Evolutionary conservation across 30 jellyfish, hydroid and myxozoan species (phyloP), one percentile per base, ranked within the genome.

Genomic region (Morbakka virulenta): DNA sequence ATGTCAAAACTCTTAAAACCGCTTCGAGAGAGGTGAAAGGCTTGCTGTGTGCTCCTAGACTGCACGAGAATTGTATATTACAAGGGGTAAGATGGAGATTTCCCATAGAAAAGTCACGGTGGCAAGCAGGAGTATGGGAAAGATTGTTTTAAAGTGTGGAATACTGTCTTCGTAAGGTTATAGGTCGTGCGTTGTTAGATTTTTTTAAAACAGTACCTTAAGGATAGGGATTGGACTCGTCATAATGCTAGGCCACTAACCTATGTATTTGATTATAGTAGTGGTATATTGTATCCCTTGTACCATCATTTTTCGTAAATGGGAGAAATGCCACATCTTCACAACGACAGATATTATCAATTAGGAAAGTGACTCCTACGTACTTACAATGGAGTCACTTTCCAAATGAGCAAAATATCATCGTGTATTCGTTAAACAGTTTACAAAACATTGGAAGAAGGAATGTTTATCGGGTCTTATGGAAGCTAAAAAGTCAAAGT

Each of bases 401-500:
- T 70, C 86, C 22, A 63, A 70, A 57, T 32, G 85, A 70, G 80
- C 85, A 52, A 52, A 62, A 61, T 28, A n/a, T 36, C 41, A 62
- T 52, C 23, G 80, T 22, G 51, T 66, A 28, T 83, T 79, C 61
- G 48, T 81, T 57, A 74, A 80, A 13, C 93, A 81, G 11, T 69
- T 81, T 74, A 17, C 85, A 57, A 69, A 81, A 66, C 53, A 81
- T 31, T 53, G 84, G 85, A 62, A 61, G 65, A 69, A 81, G 28
- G 86, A 81, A 23, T 69, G 71, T 36, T 62, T 81, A 52, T 74
- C 63, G n/a, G 86, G 80, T 32, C 31, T 81, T 2, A 81, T 81
- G 86, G 93, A 68, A 70, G 72, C 74, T 20, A 36, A 69, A 84
- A 81, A 61, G 93, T 78, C 74, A n/a, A 81, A 81, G 21, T 14